Conservation (phyloP, 2,888 invertebrate genomes). For the Drosophila greeni region DNA sequence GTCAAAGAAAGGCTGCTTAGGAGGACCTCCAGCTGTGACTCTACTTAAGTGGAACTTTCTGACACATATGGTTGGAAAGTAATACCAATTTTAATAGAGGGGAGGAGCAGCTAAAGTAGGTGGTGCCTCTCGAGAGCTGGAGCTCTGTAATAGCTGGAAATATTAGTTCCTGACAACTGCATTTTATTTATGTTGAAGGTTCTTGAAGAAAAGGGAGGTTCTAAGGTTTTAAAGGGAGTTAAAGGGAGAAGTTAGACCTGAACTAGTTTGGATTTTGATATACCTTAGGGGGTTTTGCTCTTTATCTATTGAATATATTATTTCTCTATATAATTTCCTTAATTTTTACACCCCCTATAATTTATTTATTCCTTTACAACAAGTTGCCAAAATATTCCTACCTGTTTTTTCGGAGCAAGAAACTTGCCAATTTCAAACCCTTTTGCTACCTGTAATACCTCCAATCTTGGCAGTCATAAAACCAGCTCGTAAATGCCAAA, state of each 20-base stretch:
- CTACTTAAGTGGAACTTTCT: slow-evolving; percentile 32
- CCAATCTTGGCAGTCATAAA: slow-evolving; percentile 8
- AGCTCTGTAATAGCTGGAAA: slow-evolving; percentile 12
- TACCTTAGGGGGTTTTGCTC: background rate
- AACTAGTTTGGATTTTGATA: background rate
- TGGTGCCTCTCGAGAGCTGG: slow-evolving; percentile 11
- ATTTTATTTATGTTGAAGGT: slow-evolving; percentile 13
- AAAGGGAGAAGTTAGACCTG: background rate
- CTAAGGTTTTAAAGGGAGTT: background rate
- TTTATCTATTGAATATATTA: background rate
- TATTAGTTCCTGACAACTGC: slow-evolving; percentile 14
- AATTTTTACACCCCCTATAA: background rate
- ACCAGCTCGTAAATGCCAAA: slow-evolving; percentile 51
- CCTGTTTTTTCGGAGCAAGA: slow-evolving; percentile 6
- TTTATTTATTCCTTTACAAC: slow-evolving; percentile 7
- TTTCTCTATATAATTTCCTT: background rate
- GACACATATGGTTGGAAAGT: slow-evolving; percentile 30
- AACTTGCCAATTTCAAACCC: slow-evolving; percentile 5
- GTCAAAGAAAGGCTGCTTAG: slow-evolving; percentile 22
- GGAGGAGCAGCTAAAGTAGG: slow-evolving; percentile 8
- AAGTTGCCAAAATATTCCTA: background rate
- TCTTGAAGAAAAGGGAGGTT: background rate
- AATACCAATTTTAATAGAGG: slow-evolving; percentile 11
- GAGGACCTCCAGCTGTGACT: slow-evolving; percentile 22
- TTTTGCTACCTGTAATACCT: slow-evolving; percentile 5